Evolutionary conservation across 2,797 vertebrate species (phyloP), one percentile per base, ranked within the genome.

Genomic region (Typhlichthys eigenmanni): DNA sequence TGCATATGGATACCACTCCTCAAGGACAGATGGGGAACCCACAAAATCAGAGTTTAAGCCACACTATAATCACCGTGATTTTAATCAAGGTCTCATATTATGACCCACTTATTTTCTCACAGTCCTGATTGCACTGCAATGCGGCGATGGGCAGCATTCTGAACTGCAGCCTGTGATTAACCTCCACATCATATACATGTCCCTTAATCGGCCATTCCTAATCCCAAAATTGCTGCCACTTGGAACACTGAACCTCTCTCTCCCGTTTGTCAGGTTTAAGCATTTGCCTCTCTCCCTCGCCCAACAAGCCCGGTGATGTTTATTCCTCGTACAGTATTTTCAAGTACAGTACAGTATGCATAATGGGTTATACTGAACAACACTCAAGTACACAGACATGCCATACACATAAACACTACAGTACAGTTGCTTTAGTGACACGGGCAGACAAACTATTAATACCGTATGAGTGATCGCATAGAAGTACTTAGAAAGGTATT

Each of bases 41-140:
- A 75, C 80, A 81, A 88, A 91, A 92, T 90, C 80, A 87, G 85
- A 79, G 80, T 81, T 73, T 80, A 86, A 89, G 85, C 88, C 66
- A 72, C 83, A 82, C 85, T 86, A 80, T 91, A 91, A 92, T 92
- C 83, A 91, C 84, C 52, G 80, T 69, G 83, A 92, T 92, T 93
- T 91, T 86, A 92, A 92, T 93, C 91, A 92, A 86, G 79, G 71
- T 84, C 82, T 88, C 51, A 73, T 78, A 74, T 87, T 81, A 85
- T 92, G 90, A 93, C 91, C 91, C 88, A 89, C 88, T 91, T 91
- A 85, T 91, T 86, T 87, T 87, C 81, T 84, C 80, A 71, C 82
- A 47, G 85, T 75, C 75, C 88, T 93, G 91, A 93, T 93, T 93
- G 90, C 85, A 59, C 76, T 84, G 83, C 84, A 83, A 68, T 68